Evolutionary conservation across 2,888 invertebrate genomes (phyloP).

Genomic region (Lamproptera curius): DNA sequence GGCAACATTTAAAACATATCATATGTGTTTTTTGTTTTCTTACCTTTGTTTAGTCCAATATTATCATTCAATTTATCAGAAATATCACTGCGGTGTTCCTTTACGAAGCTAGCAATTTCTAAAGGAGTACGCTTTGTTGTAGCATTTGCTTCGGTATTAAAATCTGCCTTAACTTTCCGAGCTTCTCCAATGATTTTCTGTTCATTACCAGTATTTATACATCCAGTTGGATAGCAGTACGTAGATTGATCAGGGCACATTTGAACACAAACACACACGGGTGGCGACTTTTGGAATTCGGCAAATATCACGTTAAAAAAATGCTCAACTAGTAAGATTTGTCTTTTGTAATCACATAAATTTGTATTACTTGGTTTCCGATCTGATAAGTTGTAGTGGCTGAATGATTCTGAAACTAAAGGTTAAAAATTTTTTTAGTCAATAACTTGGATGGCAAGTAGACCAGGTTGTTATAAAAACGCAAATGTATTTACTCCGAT

Average conservation of each 20-base stretch:
- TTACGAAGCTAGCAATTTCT: background rate
- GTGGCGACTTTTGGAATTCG: conserved; percentile 52
- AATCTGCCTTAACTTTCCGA: background rate
- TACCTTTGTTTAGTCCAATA: conserved; percentile 8
- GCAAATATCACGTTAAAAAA: conserved; percentile 61
- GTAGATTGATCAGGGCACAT: conserved; percentile 56
- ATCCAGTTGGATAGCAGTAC: conserved; percentile 64
- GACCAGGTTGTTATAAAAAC: too few species aligned
- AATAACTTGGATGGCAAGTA: too few species aligned
- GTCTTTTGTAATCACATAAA: conserved; percentile 11
- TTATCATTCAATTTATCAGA: conserved; percentile 6
- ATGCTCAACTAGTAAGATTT: conserved; percentile 39
- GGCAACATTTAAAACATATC: too few species aligned
- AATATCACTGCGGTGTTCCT: conserved; percentile 4
- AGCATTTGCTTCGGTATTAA: conserved; percentile 30
- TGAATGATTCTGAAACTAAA: conserved; percentile 19
- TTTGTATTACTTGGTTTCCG: conserved; percentile 1
- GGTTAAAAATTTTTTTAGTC: background rate
- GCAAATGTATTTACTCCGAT: background rate
- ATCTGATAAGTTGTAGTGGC: conserved; percentile 11
- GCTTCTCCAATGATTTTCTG: conserved; percentile 26
- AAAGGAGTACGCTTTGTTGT: conserved; percentile 15
- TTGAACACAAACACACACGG: conserved; percentile 59
- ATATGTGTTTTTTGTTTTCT: too few species aligned
- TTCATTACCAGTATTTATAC: conserved; percentile 40